These are phyloP conservation scores for Ceuthmochares aereus DNA, from an alignment of 2,113 vertebrate genomes.

Conservation along the genomic window DNA sequence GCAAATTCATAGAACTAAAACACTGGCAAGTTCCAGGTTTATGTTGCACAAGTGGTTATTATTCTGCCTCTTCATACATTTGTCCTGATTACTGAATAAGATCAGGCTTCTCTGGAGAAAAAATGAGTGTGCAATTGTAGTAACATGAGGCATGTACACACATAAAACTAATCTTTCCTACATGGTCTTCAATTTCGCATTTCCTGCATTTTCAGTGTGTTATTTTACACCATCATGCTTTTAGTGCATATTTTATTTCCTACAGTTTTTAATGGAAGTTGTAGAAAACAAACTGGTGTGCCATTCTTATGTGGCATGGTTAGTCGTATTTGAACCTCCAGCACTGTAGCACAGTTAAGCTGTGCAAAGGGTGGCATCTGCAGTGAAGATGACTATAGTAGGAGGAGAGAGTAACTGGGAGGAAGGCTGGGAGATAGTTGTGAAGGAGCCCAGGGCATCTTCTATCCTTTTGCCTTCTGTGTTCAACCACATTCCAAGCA, in stretches of 20 bases:
- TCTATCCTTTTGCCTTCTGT: accelerated
- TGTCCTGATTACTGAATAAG: neutral
- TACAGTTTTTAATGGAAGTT: neutral
- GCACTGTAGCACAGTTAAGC: neutral
- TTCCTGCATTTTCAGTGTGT: neutral
- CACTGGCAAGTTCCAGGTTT: neutral
- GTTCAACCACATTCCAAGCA: neutral
- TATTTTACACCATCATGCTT: neutral
- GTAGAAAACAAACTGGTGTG: neutral
- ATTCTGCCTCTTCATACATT: neutral
- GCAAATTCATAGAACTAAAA: neutral
- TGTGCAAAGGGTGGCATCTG: neutral
- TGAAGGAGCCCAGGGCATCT: neutral
- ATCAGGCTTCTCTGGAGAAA: neutral
- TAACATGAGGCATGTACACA: too few relatives aligned
- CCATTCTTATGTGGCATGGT: neutral
- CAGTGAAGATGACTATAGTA: neutral
- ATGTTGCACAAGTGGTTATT: neutral
- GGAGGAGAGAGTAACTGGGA: neutral
- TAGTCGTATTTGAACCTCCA: neutral
- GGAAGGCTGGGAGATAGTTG: neutral
- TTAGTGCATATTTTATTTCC: neutral
- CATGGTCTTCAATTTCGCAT: neutral
- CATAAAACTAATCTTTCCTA: neutral
- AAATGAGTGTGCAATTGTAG: neutral